These are phyloP conservation scores for Nebria salina DNA, from an alignment of 2,888 invertebrate genomes.

Conservation along the genomic window DNA sequence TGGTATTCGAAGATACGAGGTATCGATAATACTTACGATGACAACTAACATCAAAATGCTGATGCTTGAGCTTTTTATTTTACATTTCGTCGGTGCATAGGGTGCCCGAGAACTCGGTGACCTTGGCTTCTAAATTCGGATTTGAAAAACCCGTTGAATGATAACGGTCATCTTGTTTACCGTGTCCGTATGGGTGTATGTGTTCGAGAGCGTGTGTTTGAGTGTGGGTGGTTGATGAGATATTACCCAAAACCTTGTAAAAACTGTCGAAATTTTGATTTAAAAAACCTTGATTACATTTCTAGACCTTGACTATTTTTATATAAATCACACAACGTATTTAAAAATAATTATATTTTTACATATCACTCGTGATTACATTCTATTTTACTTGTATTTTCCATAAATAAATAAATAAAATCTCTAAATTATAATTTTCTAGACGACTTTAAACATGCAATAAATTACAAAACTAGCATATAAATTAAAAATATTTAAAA, in stretches of 20 bases:
- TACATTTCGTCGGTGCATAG: not conserved
- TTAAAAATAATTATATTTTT: too few relatives aligned
- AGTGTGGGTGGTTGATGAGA: conserved; percentile 6
- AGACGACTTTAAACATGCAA: not conserved
- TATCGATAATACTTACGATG: not conserved
- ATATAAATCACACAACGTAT: too few relatives aligned
- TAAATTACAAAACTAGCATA: not conserved
- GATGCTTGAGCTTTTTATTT: conserved; percentile 5
- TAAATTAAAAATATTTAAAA: not conserved
- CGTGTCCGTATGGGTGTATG: not conserved
- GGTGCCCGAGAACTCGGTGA: conserved; percentile 7
- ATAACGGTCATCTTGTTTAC: conserved; percentile 13
- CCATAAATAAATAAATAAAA: too few relatives aligned
- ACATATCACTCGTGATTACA: too few relatives aligned
- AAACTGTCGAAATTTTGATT: conserved; percentile 9
- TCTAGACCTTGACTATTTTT: not conserved
- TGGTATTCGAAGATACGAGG: not conserved
- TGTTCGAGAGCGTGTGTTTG: not conserved
- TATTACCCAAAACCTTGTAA: not conserved
- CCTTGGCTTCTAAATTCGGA: conserved; percentile 12
- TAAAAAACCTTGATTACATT: not conserved
- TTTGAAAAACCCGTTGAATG: conserved; percentile 5
- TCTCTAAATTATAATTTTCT: too few relatives aligned
- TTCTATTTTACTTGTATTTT: too few relatives aligned
- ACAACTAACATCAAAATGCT: conserved; percentile 3